These are phyloP conservation scores for Ptychodera flava DNA, from an alignment of 35 echinoderm and acorn worm genomes.

Conservation along the genomic window DNA sequence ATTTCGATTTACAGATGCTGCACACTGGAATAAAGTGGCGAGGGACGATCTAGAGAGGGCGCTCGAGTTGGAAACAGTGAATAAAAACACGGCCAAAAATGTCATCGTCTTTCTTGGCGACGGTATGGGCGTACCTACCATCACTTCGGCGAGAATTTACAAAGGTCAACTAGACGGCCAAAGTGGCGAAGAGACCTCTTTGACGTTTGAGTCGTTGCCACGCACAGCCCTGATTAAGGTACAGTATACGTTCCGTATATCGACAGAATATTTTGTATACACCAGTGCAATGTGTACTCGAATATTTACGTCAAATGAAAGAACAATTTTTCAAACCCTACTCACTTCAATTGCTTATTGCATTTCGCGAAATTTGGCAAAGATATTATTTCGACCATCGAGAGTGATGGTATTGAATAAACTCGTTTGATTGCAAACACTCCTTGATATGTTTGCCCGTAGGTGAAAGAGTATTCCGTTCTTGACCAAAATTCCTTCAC, in stretches of 20 bases:
- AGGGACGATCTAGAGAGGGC: slow-evolving; percentile 26
- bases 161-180: slow-evolving; percentile 59
- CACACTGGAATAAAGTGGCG: slow-evolving; percentile 59
- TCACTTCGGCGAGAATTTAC: slow-evolving; percentile 65
- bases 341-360: too few species aligned
- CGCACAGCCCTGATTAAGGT: slow-evolving; percentile 82
- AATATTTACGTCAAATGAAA: too few species aligned
- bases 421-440: too few species aligned
- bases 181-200: slow-evolving; percentile 53
- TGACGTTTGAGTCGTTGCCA: slow-evolving; percentile 70
- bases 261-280: neutral
- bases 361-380: too few species aligned
- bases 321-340: too few species aligned
- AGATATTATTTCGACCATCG: too few species aligned
- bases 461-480: too few species aligned
- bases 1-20: too few species aligned
- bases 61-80: slow-evolving; percentile 28
- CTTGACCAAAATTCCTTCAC: too few species aligned
- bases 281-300: too few species aligned
- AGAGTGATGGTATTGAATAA: too few species aligned
- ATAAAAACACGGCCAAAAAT: slow-evolving; percentile 70
- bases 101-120: slow-evolving; percentile 78
- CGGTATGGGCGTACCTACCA: slow-evolving; percentile 67
- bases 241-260: neutral
- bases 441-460: too few species aligned